Conservation (phyloP, 1,140 invertebrate species). For the Aplysia californica region DNA sequence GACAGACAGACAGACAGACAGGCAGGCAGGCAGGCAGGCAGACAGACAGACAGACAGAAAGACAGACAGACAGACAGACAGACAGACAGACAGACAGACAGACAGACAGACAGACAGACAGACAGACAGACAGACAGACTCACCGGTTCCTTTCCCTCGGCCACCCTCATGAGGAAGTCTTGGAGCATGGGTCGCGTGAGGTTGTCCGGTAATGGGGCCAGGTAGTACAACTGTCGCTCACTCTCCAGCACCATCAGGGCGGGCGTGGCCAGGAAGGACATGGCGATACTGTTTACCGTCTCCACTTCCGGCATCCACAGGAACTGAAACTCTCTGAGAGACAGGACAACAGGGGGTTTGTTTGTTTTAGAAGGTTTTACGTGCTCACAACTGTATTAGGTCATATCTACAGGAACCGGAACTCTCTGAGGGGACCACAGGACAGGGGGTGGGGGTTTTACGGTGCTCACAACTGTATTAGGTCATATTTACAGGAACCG, state of each 20-base stretch:
- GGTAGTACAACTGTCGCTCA: conserved; percentile 54
- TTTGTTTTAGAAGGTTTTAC: neutral
- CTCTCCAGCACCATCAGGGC: conserved; percentile 54
- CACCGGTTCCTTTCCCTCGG: conserved; percentile 49
- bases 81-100: neutral
- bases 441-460: neutral
- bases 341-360: neutral
- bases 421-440: neutral
- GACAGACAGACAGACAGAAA: too few relatives aligned
- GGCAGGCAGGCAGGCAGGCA: too few relatives aligned
- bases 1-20: too few relatives aligned
- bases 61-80: too few relatives aligned
- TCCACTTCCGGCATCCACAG: conserved; percentile 62
- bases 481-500: too few relatives aligned
- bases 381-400: neutral
- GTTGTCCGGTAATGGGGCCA: conserved; percentile 40
- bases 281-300: conserved; percentile 60
- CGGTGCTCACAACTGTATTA: neutral
- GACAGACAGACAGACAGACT: too few relatives aligned
- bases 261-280: conserved; percentile 53
- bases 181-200: conserved; percentile 43
- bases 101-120: too few relatives aligned
- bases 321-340: conserved; percentile 57
- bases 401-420: neutral
- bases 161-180: conserved; percentile 47